Conservation (phyloP, 2,797 vertebrate species). For the Enteromius argenteus region DNA sequence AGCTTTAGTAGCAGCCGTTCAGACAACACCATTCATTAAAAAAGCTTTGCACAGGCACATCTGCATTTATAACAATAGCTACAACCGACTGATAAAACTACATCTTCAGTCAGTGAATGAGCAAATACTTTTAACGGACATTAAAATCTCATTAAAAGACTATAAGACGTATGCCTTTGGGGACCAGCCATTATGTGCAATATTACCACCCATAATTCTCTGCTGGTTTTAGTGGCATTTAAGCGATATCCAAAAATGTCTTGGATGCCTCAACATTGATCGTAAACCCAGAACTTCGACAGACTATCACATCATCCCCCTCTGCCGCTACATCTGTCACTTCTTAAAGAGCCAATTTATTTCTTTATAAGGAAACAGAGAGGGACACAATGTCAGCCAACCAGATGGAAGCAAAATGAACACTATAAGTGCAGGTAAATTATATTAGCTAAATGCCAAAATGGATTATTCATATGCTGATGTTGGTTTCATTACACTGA, state of each 20-base stretch:
- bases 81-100: slow-evolving; percentile 5
- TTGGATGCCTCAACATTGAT: slow-evolving; percentile 38
- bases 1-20: neutral
- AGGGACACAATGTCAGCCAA: slow-evolving; percentile 30
- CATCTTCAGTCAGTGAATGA: slow-evolving; percentile 12
- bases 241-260: slow-evolving; percentile 41
- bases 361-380: slow-evolving; percentile 18
- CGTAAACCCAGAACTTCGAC: slow-evolving; percentile 35
- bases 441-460: slow-evolving; percentile 21
- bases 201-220: slow-evolving; percentile 38
- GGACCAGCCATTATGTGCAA: slow-evolving; percentile 39
- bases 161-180: slow-evolving; percentile 5
- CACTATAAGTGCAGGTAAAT: slow-evolving; percentile 28
- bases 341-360: slow-evolving; percentile 38
- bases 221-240: slow-evolving; percentile 37
- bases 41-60: neutral
- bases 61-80: slow-evolving; percentile 18
- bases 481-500: neutral
- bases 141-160: slow-evolving; percentile 42
- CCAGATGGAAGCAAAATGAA: slow-evolving; percentile 29
- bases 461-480: slow-evolving; percentile 12
- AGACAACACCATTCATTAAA: neutral
- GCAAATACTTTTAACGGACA: slow-evolving; percentile 29
- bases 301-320: slow-evolving; percentile 38
- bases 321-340: slow-evolving; percentile 46